Evolutionary conservation across 2,888 invertebrate genomes (phyloP).

Genomic region (Argyresthia goedartella): DNA sequence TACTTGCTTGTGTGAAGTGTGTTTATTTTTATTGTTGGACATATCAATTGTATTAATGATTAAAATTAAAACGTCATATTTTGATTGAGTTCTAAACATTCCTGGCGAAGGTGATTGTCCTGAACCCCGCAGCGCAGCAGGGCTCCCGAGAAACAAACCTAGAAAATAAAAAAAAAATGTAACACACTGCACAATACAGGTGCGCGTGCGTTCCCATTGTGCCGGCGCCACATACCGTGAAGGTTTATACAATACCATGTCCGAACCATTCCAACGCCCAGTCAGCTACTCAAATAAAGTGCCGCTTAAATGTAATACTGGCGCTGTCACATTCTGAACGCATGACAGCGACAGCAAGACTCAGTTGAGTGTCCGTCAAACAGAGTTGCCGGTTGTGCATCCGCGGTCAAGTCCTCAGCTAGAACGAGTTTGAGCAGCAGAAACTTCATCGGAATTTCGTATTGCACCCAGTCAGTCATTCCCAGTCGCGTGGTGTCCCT

Average conservation of each 20-base stretch:
- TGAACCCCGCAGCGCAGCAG: constrained; percentile 13
- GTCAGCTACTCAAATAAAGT: no score
- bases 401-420: neutral
- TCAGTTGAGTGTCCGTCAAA: no score
- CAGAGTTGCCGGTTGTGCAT: no score
- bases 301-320: no score
- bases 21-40: no score
- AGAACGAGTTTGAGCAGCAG: constrained; percentile 25
- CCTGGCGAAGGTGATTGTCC: neutral
- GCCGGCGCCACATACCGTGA: constrained; percentile 31
- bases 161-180: constrained; percentile 26
- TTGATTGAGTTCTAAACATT: neutral
- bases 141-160: constrained; percentile 39
- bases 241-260: constrained; percentile 8
- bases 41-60: no score
- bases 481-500: constrained; percentile 32
- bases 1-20: no score
- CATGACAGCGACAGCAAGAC: no score
- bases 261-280: no score
- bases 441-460: neutral
- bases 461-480: neutral
- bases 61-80: neutral
- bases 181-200: constrained; percentile 44
- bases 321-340: no score
- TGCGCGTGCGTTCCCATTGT: constrained; percentile 52